Percentiles rank a stretch among this genome's conserved stretches.
These are phyloP conservation scores for Dolichomitus sp. DNA, from an alignment of 2,888 invertebrate genomes.

Conservation along the genomic window DNA sequence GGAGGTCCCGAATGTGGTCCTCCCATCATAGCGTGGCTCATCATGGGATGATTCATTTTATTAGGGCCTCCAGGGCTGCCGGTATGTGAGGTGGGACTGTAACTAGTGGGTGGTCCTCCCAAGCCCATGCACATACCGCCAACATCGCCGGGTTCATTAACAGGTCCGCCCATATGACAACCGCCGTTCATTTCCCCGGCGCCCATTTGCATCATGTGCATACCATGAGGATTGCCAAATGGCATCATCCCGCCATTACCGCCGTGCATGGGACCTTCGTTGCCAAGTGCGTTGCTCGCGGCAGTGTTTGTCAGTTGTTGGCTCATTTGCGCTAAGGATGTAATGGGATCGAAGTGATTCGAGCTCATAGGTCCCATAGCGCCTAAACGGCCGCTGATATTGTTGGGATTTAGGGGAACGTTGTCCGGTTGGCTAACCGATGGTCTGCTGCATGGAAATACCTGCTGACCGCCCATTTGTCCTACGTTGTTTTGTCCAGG, in stretches of 20 bases:
- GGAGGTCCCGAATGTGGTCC: slow-evolving; percentile 71
- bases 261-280: slow-evolving; percentile 85
- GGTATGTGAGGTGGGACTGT: slow-evolving; percentile 83
- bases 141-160: slow-evolving; percentile 81
- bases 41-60: slow-evolving; percentile 82
- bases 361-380: slow-evolving; percentile 84
- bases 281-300: slow-evolving; percentile 88
- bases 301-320: slow-evolving; percentile 95
- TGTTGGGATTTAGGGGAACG: slow-evolving; percentile 90
- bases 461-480: slow-evolving; percentile 77
- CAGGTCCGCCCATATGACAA: slow-evolving; percentile 83
- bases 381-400: slow-evolving; percentile 85
- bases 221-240: slow-evolving; percentile 87
- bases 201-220: slow-evolving; percentile 85
- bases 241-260: slow-evolving; percentile 87
- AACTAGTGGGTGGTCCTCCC: slow-evolving; percentile 82
- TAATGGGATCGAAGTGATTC: slow-evolving; percentile 96
- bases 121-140: slow-evolving; percentile 82
- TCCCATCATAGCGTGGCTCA: slow-evolving; percentile 83
- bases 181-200: slow-evolving; percentile 84
- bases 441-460: slow-evolving; percentile 81
- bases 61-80: slow-evolving; percentile 83
- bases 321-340: slow-evolving; percentile 97
- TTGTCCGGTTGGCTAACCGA: slow-evolving; percentile 87
- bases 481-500: slow-evolving; percentile 71